Evolutionary conservation across 1,140 invertebrate species (phyloP), one percentile per base, ranked within the genome.

Genomic region (Nephotettix cincticeps): DNA sequence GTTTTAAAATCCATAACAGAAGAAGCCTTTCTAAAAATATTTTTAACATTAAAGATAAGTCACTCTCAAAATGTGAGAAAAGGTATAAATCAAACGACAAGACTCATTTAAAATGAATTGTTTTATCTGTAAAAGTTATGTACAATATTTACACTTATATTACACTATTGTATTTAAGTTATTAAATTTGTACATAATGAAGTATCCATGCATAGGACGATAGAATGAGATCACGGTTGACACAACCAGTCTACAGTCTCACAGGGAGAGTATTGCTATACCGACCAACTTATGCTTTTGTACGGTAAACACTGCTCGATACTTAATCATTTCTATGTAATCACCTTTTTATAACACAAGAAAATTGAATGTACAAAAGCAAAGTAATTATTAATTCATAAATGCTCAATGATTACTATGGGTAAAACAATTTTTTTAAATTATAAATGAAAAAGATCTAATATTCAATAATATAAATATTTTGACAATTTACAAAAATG

Each of bases 101-200:
- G 27, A 29, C 1, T 61, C 56, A 61, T 67, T 67, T 67, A 67
- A 43, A 67, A 67, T 67, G 64, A 43, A 67, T 67, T 67, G 43
- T 28, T 67, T 67, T 67, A 67, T 67, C 32, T 67, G 64, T 67
- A 67, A 67, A 67, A 67, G 64, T 45, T 67, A 67, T 67, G 11
- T 67, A 67, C 64, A 67, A 19, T 67, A 67, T 67, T 67, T 67
- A 67, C 64, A 67, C 21, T 21, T 67, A 45, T 67, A 25, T 43
- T 43, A 67, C 64, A 67, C n/a, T 11, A 43, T 45, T 19, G n/a
- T 45, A 25, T 43, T 67, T 25, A 67, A 45, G n/a, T 67, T 45
- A 25, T 67, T 25, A 40, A 45, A 67, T 67, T 65, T 67, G 40
- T 67, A 43, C 40, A 27, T 67, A 27, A 45, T 23, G 40, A 67